Evolutionary conservation across 1,140 invertebrate genomes (phyloP).

Genomic region (Globodera ellingtonae): DNA sequence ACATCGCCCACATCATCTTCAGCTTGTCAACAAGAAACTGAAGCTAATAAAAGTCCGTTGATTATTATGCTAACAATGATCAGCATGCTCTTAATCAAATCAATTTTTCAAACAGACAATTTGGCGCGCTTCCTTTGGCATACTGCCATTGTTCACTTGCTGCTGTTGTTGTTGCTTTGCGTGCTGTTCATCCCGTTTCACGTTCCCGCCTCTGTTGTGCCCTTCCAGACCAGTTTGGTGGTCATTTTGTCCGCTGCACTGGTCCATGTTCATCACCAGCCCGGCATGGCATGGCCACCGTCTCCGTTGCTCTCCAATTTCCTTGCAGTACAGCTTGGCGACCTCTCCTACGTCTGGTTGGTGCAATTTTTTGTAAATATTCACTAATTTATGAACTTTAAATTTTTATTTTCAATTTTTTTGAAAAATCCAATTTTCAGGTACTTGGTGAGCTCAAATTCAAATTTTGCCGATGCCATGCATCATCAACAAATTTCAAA

Average conservation of each 20-base stretch:
- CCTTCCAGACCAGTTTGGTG: slow-evolving; percentile 10
- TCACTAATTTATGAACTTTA: no score
- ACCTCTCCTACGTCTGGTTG: slow-evolving; percentile 28
- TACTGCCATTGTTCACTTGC: background rate
- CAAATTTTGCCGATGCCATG: background rate
- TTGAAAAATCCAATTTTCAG: background rate
- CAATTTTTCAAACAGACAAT: background rate
- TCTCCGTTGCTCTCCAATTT: slow-evolving; percentile 16
- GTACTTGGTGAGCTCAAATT: slow-evolving; percentile 1
- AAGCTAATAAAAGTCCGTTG: background rate
- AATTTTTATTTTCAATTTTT: no score
- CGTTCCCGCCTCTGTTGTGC: slow-evolving; percentile 8
- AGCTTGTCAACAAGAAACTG: background rate
- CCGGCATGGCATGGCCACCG: background rate
- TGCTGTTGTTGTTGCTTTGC: slow-evolving; percentile 9
- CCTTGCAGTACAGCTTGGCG: slow-evolving; percentile 13
- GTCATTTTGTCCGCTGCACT: slow-evolving; percentile 16
- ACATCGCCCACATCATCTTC: background rate
- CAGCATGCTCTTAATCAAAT: background rate
- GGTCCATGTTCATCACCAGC: slow-evolving; percentile 3
- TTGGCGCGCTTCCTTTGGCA: background rate
- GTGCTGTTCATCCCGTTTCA: slow-evolving; percentile 7
- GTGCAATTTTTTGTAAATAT: background rate
- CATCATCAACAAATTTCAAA: background rate
- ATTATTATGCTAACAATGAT: no score